A percentile compares a stretch with the other conserved stretches of the same genome.
These are phyloP conservation scores for Papilio aristodemus DNA, from an alignment of 1,140 invertebrate species.

Conservation along the genomic window DNA sequence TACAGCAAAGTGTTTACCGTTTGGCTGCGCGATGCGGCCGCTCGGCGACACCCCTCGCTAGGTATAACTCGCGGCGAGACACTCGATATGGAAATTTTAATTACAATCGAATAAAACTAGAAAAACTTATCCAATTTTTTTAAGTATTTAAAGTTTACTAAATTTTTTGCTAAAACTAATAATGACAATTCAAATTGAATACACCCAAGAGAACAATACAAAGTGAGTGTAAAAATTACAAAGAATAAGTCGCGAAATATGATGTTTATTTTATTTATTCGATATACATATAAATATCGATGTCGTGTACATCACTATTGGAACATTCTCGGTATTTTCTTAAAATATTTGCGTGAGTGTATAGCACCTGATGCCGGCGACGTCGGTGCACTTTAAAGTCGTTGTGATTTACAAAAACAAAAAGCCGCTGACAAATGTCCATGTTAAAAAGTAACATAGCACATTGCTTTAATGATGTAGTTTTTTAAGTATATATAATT, in stretches of 20 bases:
- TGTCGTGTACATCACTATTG: conserved; percentile 54
- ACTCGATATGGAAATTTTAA: conserved; percentile 54
- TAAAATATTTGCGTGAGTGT: conserved; percentile 79
- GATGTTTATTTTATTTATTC: background rate
- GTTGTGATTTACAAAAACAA: conserved; percentile 72
- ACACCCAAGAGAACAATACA: background rate
- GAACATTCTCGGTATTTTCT: conserved; percentile 71
- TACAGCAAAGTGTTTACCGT: conserved; percentile 82
- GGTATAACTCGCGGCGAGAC: conserved; percentile 46
- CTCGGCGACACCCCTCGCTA: conserved; percentile 60
- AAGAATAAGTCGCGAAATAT: background rate
- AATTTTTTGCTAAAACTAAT: background rate
- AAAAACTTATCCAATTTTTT: conserved; percentile 4
- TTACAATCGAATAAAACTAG: conserved; percentile 43
- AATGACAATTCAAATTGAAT: background rate
- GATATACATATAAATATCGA: conserved; percentile 40
- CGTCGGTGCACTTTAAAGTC: conserved; percentile 73
- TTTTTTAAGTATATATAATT: background rate
- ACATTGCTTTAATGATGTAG: too few relatives aligned
- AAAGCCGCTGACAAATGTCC: conserved; percentile 63
- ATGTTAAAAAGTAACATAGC: conserved; percentile 49
- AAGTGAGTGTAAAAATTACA: background rate
- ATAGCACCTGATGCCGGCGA: conserved; percentile 71
- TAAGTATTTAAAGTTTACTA: background rate
- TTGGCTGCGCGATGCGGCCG: conserved; percentile 74